These are phyloP conservation scores for Metopia argyrocephala DNA, from an alignment of 2,888 invertebrate genomes.

Conservation along the genomic window DNA sequence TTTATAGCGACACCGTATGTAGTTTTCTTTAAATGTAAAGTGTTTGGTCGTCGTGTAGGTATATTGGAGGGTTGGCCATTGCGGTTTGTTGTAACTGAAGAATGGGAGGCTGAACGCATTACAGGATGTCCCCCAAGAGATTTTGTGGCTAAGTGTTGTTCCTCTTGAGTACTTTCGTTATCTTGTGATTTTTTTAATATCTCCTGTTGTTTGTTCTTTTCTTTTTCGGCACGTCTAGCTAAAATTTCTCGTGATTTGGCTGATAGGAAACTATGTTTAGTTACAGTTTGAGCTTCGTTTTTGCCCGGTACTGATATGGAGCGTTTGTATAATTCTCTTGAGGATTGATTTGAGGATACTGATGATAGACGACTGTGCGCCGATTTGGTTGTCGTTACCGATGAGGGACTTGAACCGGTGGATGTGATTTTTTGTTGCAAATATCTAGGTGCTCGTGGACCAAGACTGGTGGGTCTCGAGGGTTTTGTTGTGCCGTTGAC, in stretches of 20 bases:
- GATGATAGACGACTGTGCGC: constrained; percentile 76
- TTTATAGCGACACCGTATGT: constrained; percentile 6
- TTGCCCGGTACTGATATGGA: constrained; percentile 76
- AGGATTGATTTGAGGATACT: constrained; percentile 76
- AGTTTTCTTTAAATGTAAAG: constrained; percentile 74
- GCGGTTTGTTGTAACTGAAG: constrained; percentile 71
- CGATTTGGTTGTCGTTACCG: constrained; percentile 77
- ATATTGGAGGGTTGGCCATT: constrained; percentile 76
- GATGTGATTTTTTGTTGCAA: constrained; percentile 73
- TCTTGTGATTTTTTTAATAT: constrained; percentile 62
- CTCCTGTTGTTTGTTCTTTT: constrained; percentile 70
- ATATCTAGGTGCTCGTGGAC: constrained; percentile 67
- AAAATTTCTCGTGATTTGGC: constrained; percentile 78
- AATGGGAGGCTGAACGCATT: constrained; percentile 74
- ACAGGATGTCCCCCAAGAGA: constrained; percentile 65
- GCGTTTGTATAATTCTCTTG: constrained; percentile 76
- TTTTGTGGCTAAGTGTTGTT: constrained; percentile 39
- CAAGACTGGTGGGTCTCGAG: constrained; percentile 62
- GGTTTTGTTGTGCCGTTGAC: constrained; percentile 54
- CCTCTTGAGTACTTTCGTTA: constrained; percentile 55
- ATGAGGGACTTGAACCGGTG: constrained; percentile 77
- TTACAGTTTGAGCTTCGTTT: constrained; percentile 52
- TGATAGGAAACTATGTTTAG: constrained; percentile 76
- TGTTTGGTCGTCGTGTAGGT: constrained; percentile 75
- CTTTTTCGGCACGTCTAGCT: constrained; percentile 76